Percentiles rank a stretch among this genome's conserved stretches.
Evolutionary conservation across 2,113 vertebrate species (phyloP).

Genomic region (Promerops cafer): DNA sequence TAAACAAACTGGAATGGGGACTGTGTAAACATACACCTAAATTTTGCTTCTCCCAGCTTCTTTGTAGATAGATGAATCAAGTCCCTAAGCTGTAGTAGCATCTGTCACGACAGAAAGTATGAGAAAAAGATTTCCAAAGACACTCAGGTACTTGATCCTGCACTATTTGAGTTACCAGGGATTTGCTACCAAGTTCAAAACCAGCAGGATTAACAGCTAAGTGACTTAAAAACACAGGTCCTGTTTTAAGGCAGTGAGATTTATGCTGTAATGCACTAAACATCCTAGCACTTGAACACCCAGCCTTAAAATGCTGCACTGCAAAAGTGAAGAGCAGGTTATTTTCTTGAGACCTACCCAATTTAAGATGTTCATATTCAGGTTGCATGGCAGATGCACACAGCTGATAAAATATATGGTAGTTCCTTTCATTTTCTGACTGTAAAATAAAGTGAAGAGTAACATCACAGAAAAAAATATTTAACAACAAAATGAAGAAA

Average conservation of each 20-base stretch:
- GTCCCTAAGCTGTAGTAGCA: not conserved
- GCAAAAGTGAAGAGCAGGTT: not conserved
- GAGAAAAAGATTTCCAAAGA: not conserved
- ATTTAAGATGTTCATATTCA: constrained; percentile 82
- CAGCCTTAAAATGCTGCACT: not conserved
- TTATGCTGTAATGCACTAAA: not conserved
- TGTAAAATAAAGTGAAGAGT: constrained; percentile 61
- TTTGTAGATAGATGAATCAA: not conserved
- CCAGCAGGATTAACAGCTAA: not conserved
- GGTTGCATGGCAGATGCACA: constrained; percentile 86
- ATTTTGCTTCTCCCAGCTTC: not conserved
- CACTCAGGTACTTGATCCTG: not conserved
- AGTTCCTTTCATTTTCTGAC: constrained; percentile 96
- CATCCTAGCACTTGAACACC: not conserved
- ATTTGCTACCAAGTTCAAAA: not conserved
- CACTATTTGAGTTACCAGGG: not conserved
- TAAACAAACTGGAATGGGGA: not conserved
- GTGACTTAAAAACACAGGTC: not conserved
- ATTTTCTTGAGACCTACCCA: constrained; percentile 77
- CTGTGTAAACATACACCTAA: not conserved
- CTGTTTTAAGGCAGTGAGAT: not conserved
- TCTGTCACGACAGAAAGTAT: not conserved
- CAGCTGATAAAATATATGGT: constrained; percentile 97
- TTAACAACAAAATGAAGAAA: not conserved
- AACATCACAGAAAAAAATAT: not conserved